These are phyloP conservation scores for Trinectes maculatus DNA, from an alignment of 2,113 vertebrate species.

Conservation along the genomic window DNA sequence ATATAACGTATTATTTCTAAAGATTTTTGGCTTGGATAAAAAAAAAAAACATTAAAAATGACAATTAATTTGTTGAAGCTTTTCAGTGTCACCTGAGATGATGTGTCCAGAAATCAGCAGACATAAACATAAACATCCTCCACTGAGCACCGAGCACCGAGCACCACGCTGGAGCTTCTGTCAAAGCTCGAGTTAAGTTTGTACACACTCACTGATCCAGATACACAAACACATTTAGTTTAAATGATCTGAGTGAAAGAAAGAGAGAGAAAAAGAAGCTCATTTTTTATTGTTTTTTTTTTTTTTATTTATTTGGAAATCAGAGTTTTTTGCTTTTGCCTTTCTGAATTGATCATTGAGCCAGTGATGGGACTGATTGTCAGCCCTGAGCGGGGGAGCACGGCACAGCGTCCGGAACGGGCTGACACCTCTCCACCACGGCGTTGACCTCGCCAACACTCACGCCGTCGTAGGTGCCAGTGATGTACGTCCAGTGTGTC, in stretches of 20 bases:
- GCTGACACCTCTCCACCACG: slow-evolving; percentile 78
- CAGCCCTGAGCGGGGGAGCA: slow-evolving; percentile 43
- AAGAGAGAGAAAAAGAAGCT: neutral
- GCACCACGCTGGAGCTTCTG: too few relatives aligned
- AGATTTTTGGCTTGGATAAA: too few relatives aligned
- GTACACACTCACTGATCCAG: too few relatives aligned
- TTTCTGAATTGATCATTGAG: neutral
- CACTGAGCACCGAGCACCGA: too few relatives aligned
- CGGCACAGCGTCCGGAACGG: slow-evolving; percentile 67
- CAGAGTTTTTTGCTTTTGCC: neutral
- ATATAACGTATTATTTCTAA: too few relatives aligned
- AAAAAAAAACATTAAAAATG: too few relatives aligned
- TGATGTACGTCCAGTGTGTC: slow-evolving; percentile 77
- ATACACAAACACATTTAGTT: too few relatives aligned
- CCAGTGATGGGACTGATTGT: neutral
- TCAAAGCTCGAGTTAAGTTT: too few relatives aligned
- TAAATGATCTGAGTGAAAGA: neutral
- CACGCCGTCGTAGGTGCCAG: slow-evolving; percentile 70
- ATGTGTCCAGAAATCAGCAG: too few relatives aligned
- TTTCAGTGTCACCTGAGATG: too few relatives aligned
- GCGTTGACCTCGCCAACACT: slow-evolving; percentile 77
- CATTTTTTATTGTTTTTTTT: slow-evolving; percentile 3
- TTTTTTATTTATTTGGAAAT: slow-evolving; percentile 41
- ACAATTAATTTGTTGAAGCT: too few relatives aligned
- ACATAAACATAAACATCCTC: too few relatives aligned